These are phyloP conservation scores for Peromyscus maniculatus DNA, from an alignment of 2,113 vertebrate species.

Conservation along the genomic window DNA sequence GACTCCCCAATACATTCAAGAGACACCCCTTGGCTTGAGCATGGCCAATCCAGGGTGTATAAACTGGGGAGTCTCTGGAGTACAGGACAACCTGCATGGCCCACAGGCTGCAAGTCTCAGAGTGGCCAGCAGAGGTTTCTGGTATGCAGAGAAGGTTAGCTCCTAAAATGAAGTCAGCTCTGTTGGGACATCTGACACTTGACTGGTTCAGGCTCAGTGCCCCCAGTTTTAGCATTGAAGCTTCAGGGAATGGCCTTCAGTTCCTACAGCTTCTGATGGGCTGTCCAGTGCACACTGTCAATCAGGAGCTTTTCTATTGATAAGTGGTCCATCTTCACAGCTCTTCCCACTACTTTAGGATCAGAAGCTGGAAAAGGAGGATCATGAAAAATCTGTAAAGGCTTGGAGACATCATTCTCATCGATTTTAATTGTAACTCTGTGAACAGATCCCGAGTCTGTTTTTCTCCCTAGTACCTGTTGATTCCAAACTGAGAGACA, in stretches of 20 bases:
- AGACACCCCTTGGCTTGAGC: background rate
- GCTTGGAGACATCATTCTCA: slow-evolving; percentile 97
- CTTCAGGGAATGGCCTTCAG: slow-evolving; percentile 96
- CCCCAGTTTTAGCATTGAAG: slow-evolving; percentile 93
- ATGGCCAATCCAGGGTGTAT: background rate
- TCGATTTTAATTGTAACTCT: slow-evolving; percentile 99
- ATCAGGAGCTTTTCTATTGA: slow-evolving; percentile 99
- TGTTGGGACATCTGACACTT: background rate
- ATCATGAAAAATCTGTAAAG: slow-evolving; percentile 98
- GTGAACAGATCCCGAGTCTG: slow-evolving; percentile 95
- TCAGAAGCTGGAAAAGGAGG: slow-evolving; percentile 97
- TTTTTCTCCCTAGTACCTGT: slow-evolving; percentile 97
- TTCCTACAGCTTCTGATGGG: slow-evolving; percentile 98
- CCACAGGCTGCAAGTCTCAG: background rate
- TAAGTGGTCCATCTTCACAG: slow-evolving; percentile 99
- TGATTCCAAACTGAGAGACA: slow-evolving; percentile 98
- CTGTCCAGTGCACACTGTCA: slow-evolving; percentile 98
- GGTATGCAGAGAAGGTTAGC: background rate
- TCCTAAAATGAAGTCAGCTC: background rate
- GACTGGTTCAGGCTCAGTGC: background rate
- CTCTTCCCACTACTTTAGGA: slow-evolving; percentile 97
- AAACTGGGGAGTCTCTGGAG: background rate
- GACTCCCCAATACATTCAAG: background rate
- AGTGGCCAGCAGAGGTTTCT: background rate
- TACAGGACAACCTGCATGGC: background rate